These are phyloP conservation scores for Anser brachyrhynchus DNA, from an alignment of 2,113 vertebrate species.

Conservation along the genomic window DNA sequence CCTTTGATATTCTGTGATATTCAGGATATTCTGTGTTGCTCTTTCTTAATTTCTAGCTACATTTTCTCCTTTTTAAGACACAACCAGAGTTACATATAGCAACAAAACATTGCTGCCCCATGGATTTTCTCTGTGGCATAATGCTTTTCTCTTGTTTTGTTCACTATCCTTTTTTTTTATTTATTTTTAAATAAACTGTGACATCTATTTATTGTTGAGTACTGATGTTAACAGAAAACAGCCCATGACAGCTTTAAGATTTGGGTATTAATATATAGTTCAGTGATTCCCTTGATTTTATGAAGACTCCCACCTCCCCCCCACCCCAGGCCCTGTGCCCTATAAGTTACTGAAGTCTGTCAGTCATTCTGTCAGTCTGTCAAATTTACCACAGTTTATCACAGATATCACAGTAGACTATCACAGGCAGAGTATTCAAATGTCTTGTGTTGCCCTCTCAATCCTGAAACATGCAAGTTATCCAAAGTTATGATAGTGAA, in stretches of 20 bases:
- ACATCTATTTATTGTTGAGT: background rate
- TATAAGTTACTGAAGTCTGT: background rate
- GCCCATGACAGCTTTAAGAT: background rate
- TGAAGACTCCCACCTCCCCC: background rate
- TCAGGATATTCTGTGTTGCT: background rate
- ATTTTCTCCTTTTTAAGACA: background rate
- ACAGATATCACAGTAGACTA: background rate
- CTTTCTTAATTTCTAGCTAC: background rate
- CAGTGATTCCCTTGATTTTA: rapidly evolving
- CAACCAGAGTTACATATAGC: background rate
- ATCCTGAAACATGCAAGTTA: background rate
- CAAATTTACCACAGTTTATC: background rate
- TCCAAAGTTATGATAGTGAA: background rate
- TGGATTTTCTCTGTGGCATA: background rate
- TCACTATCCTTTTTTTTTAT: background rate
- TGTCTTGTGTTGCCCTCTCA: background rate
- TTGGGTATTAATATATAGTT: background rate
- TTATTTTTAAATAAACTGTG: background rate
- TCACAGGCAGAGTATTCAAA: background rate
- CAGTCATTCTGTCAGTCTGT: rapidly evolving
- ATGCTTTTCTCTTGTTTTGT: background rate
- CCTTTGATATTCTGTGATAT: too few relatives aligned
- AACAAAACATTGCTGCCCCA: background rate
- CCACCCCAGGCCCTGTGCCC: too few relatives aligned
- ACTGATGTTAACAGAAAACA: background rate